phyloP scores from a whole-genome alignment of 2,113 vertebrate species.

The Dissostichus mawsoni region DNA sequence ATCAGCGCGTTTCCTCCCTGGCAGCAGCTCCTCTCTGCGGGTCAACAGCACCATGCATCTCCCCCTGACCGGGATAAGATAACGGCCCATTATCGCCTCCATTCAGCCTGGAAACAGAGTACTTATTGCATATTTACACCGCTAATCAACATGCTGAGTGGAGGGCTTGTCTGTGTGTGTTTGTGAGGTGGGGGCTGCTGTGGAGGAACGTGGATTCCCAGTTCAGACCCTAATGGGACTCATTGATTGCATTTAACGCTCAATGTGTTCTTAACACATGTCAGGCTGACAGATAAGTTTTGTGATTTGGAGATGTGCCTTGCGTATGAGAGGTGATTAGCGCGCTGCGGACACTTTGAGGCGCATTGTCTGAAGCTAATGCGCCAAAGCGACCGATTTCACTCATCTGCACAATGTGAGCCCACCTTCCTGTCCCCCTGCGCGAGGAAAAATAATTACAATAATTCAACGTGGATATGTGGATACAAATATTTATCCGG shows the following conservation, averaged over 20 bases:
- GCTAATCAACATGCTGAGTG: conserved; percentile 71
- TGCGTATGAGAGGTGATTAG: conserved; percentile 40
- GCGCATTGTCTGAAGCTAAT: conserved; percentile 17
- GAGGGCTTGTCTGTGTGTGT: neutral
- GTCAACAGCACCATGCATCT: conserved; percentile 70
- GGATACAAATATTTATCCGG: neutral
- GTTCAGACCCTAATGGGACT: conserved; percentile 60
- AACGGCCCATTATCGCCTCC: conserved; percentile 81
- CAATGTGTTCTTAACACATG: conserved; percentile 45
- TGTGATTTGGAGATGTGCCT: conserved; percentile 41
- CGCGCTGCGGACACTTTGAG: neutral
- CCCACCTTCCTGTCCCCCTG: neutral
- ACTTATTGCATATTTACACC: conserved; percentile 74
- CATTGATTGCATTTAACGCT: conserved; percentile 68
- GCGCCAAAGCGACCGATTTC: conserved; percentile 21
- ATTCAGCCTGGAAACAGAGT: conserved; percentile 64
- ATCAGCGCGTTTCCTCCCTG: conserved; percentile 86
- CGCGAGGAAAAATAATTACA: neutral
- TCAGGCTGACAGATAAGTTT: conserved; percentile 37
- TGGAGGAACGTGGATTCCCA: conserved; percentile 71
- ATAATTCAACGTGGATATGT: neutral
- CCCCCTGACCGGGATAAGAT: conserved; percentile 73
- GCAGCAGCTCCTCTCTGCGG: conserved; percentile 82
- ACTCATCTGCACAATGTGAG: neutral
- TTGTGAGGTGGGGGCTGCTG: neutral